Conservation (phyloP, 2,797 vertebrate species). For the Bovichtus diacanthus region DNA sequence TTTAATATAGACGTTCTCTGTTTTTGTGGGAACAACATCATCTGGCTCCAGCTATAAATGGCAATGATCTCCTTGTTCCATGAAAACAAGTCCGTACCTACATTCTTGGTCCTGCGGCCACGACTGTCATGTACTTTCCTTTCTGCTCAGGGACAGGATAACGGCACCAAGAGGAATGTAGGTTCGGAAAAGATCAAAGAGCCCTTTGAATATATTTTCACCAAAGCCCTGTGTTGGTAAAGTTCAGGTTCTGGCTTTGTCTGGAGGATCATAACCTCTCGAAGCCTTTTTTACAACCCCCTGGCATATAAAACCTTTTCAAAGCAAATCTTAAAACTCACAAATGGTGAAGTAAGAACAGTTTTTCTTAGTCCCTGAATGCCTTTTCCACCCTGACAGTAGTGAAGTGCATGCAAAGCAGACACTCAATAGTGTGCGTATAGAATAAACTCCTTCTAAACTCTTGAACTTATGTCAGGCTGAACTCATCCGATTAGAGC, state of each 20-base stretch:
- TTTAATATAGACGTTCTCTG: slow-evolving; percentile 62
- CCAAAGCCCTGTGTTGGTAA: neutral
- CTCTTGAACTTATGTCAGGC: slow-evolving; percentile 4
- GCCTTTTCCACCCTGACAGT: neutral
- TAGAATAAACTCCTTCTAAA: slow-evolving; percentile 1
- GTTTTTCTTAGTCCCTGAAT: neutral
- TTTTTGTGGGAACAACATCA: slow-evolving; percentile 73
- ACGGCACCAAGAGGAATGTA: slow-evolving; percentile 38
- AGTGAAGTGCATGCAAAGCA: neutral
- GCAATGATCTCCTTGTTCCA: slow-evolving; percentile 67
- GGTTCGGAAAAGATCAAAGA: slow-evolving; percentile 34
- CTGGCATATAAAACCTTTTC: slow-evolving; percentile 7
- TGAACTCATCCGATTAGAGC: slow-evolving; percentile 23
- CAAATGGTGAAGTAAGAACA: neutral
- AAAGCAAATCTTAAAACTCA: slow-evolving; percentile 37
- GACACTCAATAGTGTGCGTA: neutral
- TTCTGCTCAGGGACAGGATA: slow-evolving; percentile 43
- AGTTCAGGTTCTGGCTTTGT: slow-evolving; percentile 13
- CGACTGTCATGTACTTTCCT: slow-evolving; percentile 38
- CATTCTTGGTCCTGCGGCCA: slow-evolving; percentile 28
- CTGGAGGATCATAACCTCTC: slow-evolving; percentile 8
- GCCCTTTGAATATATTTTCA: slow-evolving; percentile 8
- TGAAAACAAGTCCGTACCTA: slow-evolving; percentile 67
- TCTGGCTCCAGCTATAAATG: slow-evolving; percentile 67
- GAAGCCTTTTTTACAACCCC: slow-evolving; percentile 2